Conservation (phyloP, 2,888 invertebrate genomes). For the Scaptomyza parva region DNA sequence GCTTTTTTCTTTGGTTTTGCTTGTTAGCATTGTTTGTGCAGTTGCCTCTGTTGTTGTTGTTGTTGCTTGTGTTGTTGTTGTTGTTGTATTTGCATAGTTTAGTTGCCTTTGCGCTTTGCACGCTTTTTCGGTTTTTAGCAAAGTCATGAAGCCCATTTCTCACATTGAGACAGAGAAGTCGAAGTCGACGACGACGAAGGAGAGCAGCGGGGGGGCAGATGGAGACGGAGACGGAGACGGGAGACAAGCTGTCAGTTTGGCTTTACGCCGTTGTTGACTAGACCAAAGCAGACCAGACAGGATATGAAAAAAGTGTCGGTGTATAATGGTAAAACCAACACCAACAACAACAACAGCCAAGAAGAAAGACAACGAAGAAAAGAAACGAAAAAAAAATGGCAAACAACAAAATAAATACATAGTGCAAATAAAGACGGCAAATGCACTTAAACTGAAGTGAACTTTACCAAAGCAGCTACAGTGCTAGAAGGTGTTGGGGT, state of each 20-base stretch:
- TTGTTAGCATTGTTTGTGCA: conserved; percentile 61
- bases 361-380: conserved; percentile 10
- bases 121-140: conserved; percentile 74
- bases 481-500: not conserved
- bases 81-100: conserved; percentile 59
- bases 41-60: conserved; percentile 15
- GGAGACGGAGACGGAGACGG: conserved; percentile 37
- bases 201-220: not conserved
- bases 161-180: conserved; percentile 34
- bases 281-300: conserved; percentile 70
- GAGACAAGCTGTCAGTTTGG: conserved; percentile 68
- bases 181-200: not conserved
- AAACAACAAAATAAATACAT: conserved; percentile 64
- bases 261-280: conserved; percentile 55
- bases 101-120: conserved; percentile 64
- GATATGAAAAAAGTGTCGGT: conserved; percentile 80
- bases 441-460: conserved; percentile 80
- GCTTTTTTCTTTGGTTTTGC: conserved; percentile 30
- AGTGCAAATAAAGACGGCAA: conserved; percentile 75
- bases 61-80: conserved; percentile 30
- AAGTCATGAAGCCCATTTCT: conserved; percentile 75
- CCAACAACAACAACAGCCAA: conserved; percentile 41
- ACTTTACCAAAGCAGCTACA: conserved; percentile 56
- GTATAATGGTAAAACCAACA: conserved; percentile 70
- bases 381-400: conserved; percentile 16